These are phyloP conservation scores for Hybos culiciformis DNA, from an alignment of 2,888 invertebrate genomes.

Conservation along the genomic window DNA sequence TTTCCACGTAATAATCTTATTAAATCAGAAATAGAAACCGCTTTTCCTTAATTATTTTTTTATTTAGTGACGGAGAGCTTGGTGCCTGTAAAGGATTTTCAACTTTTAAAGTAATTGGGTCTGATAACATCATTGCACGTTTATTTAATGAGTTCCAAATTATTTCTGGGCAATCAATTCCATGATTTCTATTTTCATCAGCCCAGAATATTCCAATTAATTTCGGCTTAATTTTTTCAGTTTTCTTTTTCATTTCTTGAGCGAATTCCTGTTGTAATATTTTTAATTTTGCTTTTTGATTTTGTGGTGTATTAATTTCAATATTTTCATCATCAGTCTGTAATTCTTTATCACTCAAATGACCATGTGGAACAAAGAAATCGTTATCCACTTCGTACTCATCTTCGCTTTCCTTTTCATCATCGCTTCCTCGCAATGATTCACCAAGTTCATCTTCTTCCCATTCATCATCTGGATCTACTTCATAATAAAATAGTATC, in stretches of 20 bases:
- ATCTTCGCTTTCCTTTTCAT: slow-evolving; percentile 62
- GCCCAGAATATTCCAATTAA: slow-evolving; percentile 73
- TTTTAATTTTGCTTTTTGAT: slow-evolving; percentile 68
- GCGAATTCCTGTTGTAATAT: slow-evolving; percentile 76
- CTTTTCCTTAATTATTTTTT: no score
- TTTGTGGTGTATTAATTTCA: slow-evolving; percentile 55
- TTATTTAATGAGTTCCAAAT: slow-evolving; percentile 47
- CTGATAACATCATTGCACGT: slow-evolving; percentile 41
- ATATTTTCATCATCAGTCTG: slow-evolving; percentile 38
- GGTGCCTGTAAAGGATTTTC: no score
- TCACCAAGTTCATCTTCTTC: slow-evolving; percentile 93
- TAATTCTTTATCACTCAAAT: slow-evolving; percentile 70
- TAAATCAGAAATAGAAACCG: no score
- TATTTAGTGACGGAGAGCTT: no score
- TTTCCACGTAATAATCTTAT: no score
- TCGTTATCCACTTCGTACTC: slow-evolving; percentile 89
- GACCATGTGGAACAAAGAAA: slow-evolving; percentile 93
- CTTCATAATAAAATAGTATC: slow-evolving; percentile 75
- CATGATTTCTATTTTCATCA: slow-evolving; percentile 43
- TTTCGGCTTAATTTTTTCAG: slow-evolving; percentile 66
- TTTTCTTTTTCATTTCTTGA: slow-evolving; percentile 71
- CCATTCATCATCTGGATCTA: slow-evolving; percentile 95
- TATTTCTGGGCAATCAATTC: slow-evolving; percentile 43
- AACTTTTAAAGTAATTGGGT: slow-evolving; percentile 25
- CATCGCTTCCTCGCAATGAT: slow-evolving; percentile 73